Base-by-base conservation (phyloP, 2,113 vertebrate species). In the Pedetes capensis region DNA sequence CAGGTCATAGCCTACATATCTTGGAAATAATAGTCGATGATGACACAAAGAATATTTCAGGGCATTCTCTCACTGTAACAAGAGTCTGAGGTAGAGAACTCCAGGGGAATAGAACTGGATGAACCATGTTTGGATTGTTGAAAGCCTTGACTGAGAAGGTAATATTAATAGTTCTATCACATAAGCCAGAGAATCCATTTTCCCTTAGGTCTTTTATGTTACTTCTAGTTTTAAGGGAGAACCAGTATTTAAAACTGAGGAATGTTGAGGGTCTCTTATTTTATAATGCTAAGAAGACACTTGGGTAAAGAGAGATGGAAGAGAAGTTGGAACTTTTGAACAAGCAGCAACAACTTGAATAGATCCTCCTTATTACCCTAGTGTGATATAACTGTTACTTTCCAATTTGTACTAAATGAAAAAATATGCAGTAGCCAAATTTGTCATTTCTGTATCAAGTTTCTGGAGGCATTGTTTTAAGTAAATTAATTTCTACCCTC, bases 281-380 rank as follows among this genome's bases (percentile, higher is more conserved):
- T 87, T 69, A 4, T 27, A 84, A 44, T 76, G 25, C 17, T 69
- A 23, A 87, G 71, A 85, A 93, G 72, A 51, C 14, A 59, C 13
- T 37, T 80, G 27, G 12, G 18, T 59, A 27, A 69, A 37, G 63
- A 51, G 44, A 69, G 7, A 47, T 49, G 12, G 37, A 87, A 95
- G 32, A 76, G n/a, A 82, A 32, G 17, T 74, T 95, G 72, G 51
- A 87, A 20, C 61, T 94, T 87, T 13, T 91, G 94, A 91, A 23
- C 34, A 94, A 4, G 87, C 49, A 94, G 16, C 7, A 91, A 87
- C 10, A 83, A 22, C 42, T 63, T 80, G 59, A 87, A 89, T 75
- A 39, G 32, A 2, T 8, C 68, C 89, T 87, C 84, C 34, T 80
- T 82, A 66, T 91, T 69, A 69, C 14, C 8, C 47, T 75, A 32